phyloP scores from a whole-genome alignment of 23 tunicate genomes.

The Ciona savignyi region DNA sequence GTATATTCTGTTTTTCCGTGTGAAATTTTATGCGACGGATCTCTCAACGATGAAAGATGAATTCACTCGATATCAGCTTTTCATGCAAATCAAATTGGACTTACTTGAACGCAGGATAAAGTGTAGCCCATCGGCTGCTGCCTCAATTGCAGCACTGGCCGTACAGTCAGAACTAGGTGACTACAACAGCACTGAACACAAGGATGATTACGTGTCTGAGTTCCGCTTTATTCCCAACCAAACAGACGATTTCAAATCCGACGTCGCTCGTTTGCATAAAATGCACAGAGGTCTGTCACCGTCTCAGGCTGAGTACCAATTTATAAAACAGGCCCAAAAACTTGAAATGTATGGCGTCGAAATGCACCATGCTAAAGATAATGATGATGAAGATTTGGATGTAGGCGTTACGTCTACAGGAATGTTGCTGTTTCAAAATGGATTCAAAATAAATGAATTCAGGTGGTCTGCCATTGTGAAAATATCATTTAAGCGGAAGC shows the following conservation, averaged over 20 bases:
- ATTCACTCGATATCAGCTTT: conserved; percentile 70
- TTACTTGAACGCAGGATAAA: conserved; percentile 52
- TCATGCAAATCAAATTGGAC: conserved; percentile 80
- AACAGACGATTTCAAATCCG: conserved; percentile 70
- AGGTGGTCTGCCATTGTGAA: conserved; percentile 83
- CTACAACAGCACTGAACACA: conserved; percentile 44
- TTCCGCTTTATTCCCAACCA: conserved; percentile 71
- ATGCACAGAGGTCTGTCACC: conserved; percentile 60
- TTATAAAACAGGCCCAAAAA: conserved; percentile 61
- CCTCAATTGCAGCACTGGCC: conserved; percentile 48
- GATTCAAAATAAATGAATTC: conserved; percentile 29
- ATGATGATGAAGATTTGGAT: conserved; percentile 70
- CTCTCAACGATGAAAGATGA: conserved; percentile 62
- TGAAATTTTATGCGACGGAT: conserved; percentile 77
- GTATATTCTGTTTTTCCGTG: conserved; percentile 59
- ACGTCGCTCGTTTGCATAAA: conserved; percentile 55
- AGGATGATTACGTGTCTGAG: conserved; percentile 46
- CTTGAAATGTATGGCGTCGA: conserved; percentile 88
- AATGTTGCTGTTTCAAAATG: conserved; percentile 51
- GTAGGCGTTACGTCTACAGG: conserved; percentile 80
- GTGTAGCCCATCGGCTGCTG: conserved; percentile 40
- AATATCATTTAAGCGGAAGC: conserved; percentile 89
- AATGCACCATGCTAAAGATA: conserved; percentile 74
- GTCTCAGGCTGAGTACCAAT: conserved; percentile 43
- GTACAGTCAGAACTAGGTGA: conserved; percentile 86